Percentiles rank a stretch among this genome's conserved stretches.
These are phyloP conservation scores for Xiphorhynchus erythropygius DNA, from an alignment of 2,797 vertebrate species.

Conservation along the genomic window DNA sequence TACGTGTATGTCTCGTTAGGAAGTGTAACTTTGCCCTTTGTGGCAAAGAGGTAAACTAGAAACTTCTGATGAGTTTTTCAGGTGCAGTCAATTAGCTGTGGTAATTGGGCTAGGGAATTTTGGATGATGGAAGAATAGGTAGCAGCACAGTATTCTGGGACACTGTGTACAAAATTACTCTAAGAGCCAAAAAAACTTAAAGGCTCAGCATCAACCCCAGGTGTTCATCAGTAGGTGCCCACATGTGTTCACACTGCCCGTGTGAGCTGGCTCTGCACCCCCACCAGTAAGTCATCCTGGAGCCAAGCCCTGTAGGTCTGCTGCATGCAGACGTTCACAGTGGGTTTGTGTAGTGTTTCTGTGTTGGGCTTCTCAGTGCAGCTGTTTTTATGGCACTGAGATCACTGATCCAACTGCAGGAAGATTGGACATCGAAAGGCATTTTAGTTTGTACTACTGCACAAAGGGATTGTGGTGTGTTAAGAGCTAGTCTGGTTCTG, in stretches of 20 bases:
- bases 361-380: not conserved
- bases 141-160: fast-evolving
- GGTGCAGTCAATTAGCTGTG: not conserved
- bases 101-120: not conserved
- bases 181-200: not conserved
- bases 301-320: not conserved
- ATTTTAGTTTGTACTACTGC: not conserved
- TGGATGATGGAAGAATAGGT: not conserved
- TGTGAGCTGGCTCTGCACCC: not conserved
- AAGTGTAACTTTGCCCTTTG: not conserved
- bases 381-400: not conserved
- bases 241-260: fast-evolving
- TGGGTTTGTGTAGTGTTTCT: not conserved
- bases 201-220: not conserved
- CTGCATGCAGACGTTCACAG: fast-evolving
- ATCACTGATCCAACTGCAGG: not conserved
- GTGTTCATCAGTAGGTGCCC: not conserved
- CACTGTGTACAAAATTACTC: fast-evolving
- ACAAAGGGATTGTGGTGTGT: not conserved
- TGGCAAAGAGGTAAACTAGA: not conserved
- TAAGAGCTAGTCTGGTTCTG: not conserved
- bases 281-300: fast-evolving
- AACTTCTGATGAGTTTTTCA: not conserved
- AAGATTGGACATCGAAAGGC: not conserved
- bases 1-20: not conserved